A percentile compares a stretch with the other conserved stretches of the same genome.
Evolutionary conservation across 2,113 vertebrate species (phyloP).

Genomic region (Coracopsis vasa): DNA sequence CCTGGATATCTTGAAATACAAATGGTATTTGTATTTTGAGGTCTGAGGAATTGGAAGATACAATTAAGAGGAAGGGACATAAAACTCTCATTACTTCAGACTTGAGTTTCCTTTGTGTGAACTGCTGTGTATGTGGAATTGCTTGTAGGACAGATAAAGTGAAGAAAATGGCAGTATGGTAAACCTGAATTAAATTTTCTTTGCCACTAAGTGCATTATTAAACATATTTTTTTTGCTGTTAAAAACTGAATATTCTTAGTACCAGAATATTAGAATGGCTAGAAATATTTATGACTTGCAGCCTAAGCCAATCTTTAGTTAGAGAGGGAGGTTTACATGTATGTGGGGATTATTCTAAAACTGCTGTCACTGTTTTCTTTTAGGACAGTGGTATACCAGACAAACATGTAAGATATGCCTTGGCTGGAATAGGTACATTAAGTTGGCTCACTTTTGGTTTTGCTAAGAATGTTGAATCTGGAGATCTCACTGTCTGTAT

Average conservation of each 20-base stretch:
- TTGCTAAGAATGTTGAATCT: not conserved
- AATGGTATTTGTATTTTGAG: not conserved
- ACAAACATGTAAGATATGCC: not conserved
- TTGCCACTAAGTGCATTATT: not conserved
- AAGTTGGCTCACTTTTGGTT: not conserved
- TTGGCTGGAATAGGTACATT: not conserved
- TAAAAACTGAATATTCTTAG: not conserved
- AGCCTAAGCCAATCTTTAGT: not conserved
- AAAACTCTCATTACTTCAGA: not conserved
- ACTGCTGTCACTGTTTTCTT: not conserved
- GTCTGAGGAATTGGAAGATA: not conserved
- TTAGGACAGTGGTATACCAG: not conserved
- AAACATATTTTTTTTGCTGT: not conserved
- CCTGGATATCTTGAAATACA: not conserved
- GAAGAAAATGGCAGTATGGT: not conserved
- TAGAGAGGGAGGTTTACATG: not conserved
- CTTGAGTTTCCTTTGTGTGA: not conserved
- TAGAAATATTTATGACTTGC: not conserved
- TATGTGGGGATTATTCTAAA: not conserved
- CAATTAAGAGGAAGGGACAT: not conserved
- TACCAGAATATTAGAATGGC: not conserved
- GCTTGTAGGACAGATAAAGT: not conserved
- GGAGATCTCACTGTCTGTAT: not conserved
- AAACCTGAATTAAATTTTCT: not conserved
- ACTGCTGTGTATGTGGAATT: not conserved